phyloP scores from a whole-genome alignment of 2,888 invertebrate genomes.

The Girardia tigrina region DNA sequence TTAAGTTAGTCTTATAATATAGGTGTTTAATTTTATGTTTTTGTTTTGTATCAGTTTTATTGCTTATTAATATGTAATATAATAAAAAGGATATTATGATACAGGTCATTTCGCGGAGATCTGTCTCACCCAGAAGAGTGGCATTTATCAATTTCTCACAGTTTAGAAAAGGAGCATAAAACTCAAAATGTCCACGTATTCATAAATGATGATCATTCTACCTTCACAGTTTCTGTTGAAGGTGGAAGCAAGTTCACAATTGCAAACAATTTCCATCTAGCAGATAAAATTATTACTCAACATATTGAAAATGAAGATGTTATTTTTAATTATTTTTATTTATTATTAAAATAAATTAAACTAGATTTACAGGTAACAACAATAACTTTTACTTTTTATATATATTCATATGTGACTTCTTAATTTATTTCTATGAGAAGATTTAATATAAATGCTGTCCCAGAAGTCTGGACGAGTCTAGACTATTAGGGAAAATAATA shows the following conservation, averaged over 20 bases:
- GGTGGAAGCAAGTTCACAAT: background rate
- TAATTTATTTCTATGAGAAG: too few relatives aligned
- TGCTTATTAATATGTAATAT: background rate
- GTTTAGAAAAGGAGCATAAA: background rate
- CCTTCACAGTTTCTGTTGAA: background rate
- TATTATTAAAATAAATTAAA: too few relatives aligned
- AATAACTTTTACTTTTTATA: too few relatives aligned
- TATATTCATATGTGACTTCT: too few relatives aligned
- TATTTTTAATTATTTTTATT: background rate
- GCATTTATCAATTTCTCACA: background rate
- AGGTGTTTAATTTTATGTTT: background rate
- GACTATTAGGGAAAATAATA: too few relatives aligned
- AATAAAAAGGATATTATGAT: background rate
- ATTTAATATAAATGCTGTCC: too few relatives aligned
- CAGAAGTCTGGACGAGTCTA: too few relatives aligned
- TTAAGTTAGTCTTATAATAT: background rate
- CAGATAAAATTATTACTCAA: background rate
- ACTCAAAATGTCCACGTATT: background rate
- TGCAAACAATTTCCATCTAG: background rate
- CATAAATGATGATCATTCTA: background rate
- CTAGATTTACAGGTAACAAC: too few relatives aligned
- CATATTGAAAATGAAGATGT: slow-evolving; percentile 5
- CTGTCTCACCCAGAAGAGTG: slow-evolving; percentile 14
- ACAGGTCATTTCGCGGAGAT: background rate
- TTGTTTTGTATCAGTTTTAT: background rate